Base-by-base conservation (phyloP, 2,888 invertebrate genomes). In the Oligia strigilis region DNA sequence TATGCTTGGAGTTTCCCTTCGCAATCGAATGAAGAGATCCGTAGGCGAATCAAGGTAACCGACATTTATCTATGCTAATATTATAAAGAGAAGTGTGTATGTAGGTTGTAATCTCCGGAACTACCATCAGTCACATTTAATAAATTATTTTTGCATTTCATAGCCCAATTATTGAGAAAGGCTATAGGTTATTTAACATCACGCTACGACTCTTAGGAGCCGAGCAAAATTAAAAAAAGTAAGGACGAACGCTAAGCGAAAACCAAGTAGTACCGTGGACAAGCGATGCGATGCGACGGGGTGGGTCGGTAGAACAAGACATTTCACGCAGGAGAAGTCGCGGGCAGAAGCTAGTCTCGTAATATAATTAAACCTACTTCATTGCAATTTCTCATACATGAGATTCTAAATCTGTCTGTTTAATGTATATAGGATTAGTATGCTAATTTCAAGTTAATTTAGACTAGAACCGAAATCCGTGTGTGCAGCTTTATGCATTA, bases 381-480 rank as follows among this genome's bases (percentile, higher is more conserved):
- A 79, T 14, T 2, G 19, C 40, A n/a, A 69, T 64, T 84, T 69
- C 49, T 78, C 46, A 17, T 55, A 40, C 9, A 72, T 8, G 43
- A 17, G 58, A 46, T 55, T 55, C 52, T 55, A 83, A 83, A 83
- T 75, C 52, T 19, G 19, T 43, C 52, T 60, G 66, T 74, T 58
- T 58, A 55, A 83, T 58, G 52, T 92, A 92, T 90, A 90, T 87
- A 88, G 88, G 90, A 93, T 93, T 92, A 91, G 86, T 90, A 93
- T 93, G 92, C 89, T 92, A 93, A 94, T 93, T 90, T 87, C 72
- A 86, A 93, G 91, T 92, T 93, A 93, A 94, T 93, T 93, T 92
- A 88, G 91, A 91, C 88, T 89, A 91, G 90, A 92, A 90, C 92
- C 85, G 80, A 89, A 88, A 87, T 82, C 75, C 69, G 75, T 52